These are phyloP conservation scores for Nanger granti DNA, from an alignment of 2,113 vertebrate species.

Conservation along the genomic window DNA sequence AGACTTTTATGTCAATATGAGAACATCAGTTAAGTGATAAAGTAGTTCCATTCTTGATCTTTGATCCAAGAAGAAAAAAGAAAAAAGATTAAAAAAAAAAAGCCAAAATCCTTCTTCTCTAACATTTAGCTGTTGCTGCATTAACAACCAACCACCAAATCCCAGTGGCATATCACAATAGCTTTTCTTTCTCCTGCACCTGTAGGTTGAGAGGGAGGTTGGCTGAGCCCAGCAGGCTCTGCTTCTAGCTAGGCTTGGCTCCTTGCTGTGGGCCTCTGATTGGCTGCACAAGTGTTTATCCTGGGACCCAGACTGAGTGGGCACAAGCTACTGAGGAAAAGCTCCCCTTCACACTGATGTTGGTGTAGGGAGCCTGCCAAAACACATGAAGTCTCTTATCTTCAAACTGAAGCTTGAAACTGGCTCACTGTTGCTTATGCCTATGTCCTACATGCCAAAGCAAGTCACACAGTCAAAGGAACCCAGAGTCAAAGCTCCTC, in stretches of 20 bases:
- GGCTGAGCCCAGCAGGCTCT: not conserved
- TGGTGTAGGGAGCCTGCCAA: not conserved
- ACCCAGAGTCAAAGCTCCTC: not conserved
- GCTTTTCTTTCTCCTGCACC: not conserved
- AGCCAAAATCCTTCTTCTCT: not conserved
- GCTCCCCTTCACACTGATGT: not conserved
- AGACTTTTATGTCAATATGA: not conserved
- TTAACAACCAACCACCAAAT: not conserved
- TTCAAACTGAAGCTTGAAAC: not conserved
- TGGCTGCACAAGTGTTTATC: not conserved
- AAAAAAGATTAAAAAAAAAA: not conserved
- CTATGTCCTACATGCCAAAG: not conserved
- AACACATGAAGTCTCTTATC: not conserved
- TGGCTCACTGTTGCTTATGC: not conserved
- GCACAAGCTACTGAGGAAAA: not conserved
- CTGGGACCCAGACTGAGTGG: not conserved
- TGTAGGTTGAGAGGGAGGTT: not conserved
- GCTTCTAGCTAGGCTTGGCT: not conserved
- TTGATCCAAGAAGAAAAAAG: not conserved
- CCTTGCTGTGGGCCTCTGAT: not conserved
- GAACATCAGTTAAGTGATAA: not conserved
- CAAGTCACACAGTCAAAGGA: not conserved
- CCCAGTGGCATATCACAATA: not conserved
- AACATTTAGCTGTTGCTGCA: not conserved
- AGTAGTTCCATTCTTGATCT: not conserved